A percentile compares a stretch with the other conserved stretches of the same genome.
phyloP scores from a whole-genome alignment of 2,888 invertebrate genomes.

The Thysanoteuthis rhombus region DNA sequence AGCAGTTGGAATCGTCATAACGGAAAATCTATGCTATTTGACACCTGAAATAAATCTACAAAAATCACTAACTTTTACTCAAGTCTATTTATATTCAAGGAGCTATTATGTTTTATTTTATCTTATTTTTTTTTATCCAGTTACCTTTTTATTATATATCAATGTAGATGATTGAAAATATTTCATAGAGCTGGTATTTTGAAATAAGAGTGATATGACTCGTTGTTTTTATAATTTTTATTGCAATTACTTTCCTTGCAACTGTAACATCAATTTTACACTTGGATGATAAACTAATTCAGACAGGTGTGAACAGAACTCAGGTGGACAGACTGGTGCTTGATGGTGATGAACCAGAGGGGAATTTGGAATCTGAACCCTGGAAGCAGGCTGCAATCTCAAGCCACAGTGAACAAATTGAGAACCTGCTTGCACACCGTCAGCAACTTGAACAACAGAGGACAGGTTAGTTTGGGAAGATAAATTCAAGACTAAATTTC shows the following conservation, averaged over 20 bases:
- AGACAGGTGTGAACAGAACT: background rate
- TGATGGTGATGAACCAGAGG: background rate
- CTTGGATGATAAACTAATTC: background rate
- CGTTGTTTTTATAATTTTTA: background rate
- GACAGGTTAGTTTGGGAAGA: background rate
- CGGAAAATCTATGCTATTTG: too few species aligned
- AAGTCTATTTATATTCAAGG: too few species aligned
- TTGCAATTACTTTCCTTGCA: background rate
- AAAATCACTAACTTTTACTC: too few species aligned
- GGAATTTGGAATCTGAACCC: background rate
- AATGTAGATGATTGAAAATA: too few species aligned
- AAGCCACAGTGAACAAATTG: background rate
- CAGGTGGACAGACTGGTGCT: background rate
- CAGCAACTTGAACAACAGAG: background rate
- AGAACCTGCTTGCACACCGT: too few species aligned
- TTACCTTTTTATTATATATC: too few species aligned
- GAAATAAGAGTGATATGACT: background rate
- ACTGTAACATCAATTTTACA: background rate
- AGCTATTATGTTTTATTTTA: too few species aligned
- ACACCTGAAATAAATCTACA: too few species aligned
- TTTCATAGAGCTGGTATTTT: background rate
- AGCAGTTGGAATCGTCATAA: too few species aligned
- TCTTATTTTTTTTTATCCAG: too few species aligned
- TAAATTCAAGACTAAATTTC: background rate
- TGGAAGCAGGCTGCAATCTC: background rate